These are phyloP conservation scores for Aplysina aerophoba DNA, from an alignment of 37 sponge, comb jelly and placozoan genomes.

Conservation along the genomic window DNA sequence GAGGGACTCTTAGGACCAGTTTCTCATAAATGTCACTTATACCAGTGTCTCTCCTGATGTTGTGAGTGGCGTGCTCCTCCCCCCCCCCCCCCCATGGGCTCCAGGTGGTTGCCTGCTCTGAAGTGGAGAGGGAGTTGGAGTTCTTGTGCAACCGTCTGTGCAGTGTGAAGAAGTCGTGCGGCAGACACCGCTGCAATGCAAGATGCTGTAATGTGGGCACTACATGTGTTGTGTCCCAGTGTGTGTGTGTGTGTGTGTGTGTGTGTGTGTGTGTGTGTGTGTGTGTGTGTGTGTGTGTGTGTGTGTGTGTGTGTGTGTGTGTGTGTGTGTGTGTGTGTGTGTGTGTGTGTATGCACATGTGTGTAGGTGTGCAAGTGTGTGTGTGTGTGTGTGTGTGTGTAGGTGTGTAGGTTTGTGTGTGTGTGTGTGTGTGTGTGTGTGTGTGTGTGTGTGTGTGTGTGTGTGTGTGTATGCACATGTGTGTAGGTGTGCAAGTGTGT, in stretches of 20 bases:
- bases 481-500: background rate
- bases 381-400: too few species aligned
- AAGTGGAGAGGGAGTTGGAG: constrained; percentile 19
- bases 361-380: too few species aligned
- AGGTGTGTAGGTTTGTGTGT: background rate
- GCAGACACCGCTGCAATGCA: constrained; percentile 82
- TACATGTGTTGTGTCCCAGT: background rate
- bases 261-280: too few species aligned
- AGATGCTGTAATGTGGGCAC: constrained; percentile 74
- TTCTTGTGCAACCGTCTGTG: constrained; percentile 72
- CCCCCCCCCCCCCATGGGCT: background rate
- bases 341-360: background rate
- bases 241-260: background rate
- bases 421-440: background rate
- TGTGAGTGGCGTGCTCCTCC: too few species aligned
- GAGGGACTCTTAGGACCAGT: too few species aligned
- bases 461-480: background rate
- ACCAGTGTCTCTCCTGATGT: too few species aligned
- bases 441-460: constrained; percentile 11
- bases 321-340: background rate
- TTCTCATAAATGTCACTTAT: too few species aligned
- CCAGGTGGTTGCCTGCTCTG: constrained; percentile 21
- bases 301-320: background rate
- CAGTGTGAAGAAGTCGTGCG: constrained; percentile 82
- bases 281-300: too few species aligned